Evolutionary conservation across 2,888 invertebrate genomes (phyloP), one percentile per base, ranked within the genome.

Genomic region (Rhagophthalmus giganteus): DNA sequence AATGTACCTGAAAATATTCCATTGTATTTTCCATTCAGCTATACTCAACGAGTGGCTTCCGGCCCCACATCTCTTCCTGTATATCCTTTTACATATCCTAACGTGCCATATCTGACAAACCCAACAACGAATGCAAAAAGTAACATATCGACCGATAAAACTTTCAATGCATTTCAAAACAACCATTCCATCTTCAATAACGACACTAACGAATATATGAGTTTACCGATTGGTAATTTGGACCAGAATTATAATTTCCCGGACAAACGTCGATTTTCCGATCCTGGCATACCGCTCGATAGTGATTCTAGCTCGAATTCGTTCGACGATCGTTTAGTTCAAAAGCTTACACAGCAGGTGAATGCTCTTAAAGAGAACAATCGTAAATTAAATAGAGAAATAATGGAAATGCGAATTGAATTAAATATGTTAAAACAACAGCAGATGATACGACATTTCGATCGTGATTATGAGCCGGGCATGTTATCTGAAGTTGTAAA

Each of bases 321-420:
- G 7, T 77, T 79, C 57, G 84, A 83, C 33, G 82, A 79, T 57
- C 77, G 81, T 57, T 70, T 85, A 33, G 72, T 86, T 31, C 75
- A 81, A 35, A 82, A 85, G 50, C 76, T 90, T 20, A 79, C 87
- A 56, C 87, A 88, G 64, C 89, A 90, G 76, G 86, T 90, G 59
- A 78, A 81, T 64, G 72, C 82, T 42, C 69, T 90, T 61, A 87
- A 87, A 68, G 83, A 86, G 61, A 80, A 82, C 47, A 89, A 90
- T 74, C 81, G 85, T 61, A 86, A 85, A 77, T 79, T 90, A 67
- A 86, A 81, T 65, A 83, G 85, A 69, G 88, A 89, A 69, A 78
- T 90, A 62, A 81, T 83, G 65, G 86, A 88, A 64, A 83, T 87
- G 48, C 85, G 84, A 79, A 83, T 86, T 78, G 78, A 80, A 61